Base-by-base conservation (phyloP, 2,888 invertebrate genomes). In the Elegia similella region DNA sequence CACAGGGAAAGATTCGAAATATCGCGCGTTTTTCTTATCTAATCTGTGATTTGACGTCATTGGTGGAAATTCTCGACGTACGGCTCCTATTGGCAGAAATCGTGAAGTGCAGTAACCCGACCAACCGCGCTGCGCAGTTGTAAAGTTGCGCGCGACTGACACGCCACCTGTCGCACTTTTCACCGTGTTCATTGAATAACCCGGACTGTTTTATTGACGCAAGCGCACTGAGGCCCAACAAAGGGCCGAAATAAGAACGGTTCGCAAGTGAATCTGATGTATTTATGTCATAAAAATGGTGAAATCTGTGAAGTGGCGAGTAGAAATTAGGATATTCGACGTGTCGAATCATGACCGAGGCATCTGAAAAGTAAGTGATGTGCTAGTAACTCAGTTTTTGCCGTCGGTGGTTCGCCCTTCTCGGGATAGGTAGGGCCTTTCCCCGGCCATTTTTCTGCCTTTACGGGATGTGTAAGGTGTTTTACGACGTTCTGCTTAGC, bases 281-380 rank as follows among this genome's bases (percentile, higher is more conserved):
- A 94, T 94, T 93, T 93, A 95, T 94, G 94, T 94, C 93, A 93
- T 94, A 94, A 95, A 95, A 95, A 95, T 95, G 95, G 94, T 95
- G 95, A 94, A 94, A 94, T 94, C 93, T 93, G 94, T 94, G 93
- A 94, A 94, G 94, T 94, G 93, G 95, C 94, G 94, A 94, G 94
- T 94, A 93, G 94, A 93, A 94, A 95, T 94, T 96, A 95, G 95
- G 94, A 94, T 94, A 94, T 95, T 95, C 93, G 93, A 93, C 93
- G 94, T 94, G 92, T 95, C 95, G 93, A 95, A 96, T 93, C 96
- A 96, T 96, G 96, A 96, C 95, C 95, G 96, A 96, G 94, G 94
- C 95, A 94, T 95, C 94, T 95, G 96, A 96, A 94, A 95, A 96
- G 96, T 96, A 93, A 96, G 95, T 95, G 84, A 64, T 76, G 75